A percentile compares a stretch with the other conserved stretches of the same genome.
Evolutionary conservation across 2,113 vertebrate species (phyloP).

Genomic region (Symphodus melops): DNA sequence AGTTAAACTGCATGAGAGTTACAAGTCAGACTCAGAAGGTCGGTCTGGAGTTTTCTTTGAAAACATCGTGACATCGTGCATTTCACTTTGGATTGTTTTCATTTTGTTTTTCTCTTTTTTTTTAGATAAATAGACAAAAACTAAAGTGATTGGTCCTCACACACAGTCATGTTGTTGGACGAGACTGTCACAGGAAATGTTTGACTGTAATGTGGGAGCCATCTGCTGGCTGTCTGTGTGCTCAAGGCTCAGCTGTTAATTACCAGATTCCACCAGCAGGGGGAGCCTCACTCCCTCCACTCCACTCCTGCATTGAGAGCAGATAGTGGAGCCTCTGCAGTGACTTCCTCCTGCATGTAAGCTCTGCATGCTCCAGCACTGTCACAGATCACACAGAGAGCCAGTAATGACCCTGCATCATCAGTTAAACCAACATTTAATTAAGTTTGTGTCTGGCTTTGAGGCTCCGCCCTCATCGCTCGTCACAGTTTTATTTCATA

Average conservation of each 20-base stretch:
- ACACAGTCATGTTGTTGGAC: neutral
- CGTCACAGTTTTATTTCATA: too few relatives aligned
- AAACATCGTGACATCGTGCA: too few relatives aligned
- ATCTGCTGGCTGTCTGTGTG: conserved; percentile 68
- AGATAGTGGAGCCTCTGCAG: neutral
- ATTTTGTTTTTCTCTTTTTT: too few relatives aligned
- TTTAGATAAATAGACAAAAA: too few relatives aligned
- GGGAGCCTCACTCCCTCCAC: conserved; percentile 18
- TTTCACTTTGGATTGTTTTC: too few relatives aligned
- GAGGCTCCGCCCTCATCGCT: too few relatives aligned
- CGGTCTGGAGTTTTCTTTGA: too few relatives aligned
- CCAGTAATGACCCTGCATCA: conserved; percentile 2
- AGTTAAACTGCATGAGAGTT: too few relatives aligned
- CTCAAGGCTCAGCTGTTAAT: neutral
- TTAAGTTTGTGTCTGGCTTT: neutral
- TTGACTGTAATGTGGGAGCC: conserved; percentile 52
- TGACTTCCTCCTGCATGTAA: neutral
- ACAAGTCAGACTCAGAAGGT: too few relatives aligned
- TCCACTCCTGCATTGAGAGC: neutral
- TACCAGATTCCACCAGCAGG: conserved; percentile 37
- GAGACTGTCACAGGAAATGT: neutral
- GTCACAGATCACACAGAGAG: conserved; percentile 18
- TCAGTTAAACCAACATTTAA: neutral
- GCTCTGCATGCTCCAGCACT: neutral
- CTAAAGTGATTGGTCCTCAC: neutral